Evolutionary conservation across 2,888 invertebrate species (phyloP), one percentile per base, ranked within the genome.

Genomic region (Spialia ferax): DNA sequence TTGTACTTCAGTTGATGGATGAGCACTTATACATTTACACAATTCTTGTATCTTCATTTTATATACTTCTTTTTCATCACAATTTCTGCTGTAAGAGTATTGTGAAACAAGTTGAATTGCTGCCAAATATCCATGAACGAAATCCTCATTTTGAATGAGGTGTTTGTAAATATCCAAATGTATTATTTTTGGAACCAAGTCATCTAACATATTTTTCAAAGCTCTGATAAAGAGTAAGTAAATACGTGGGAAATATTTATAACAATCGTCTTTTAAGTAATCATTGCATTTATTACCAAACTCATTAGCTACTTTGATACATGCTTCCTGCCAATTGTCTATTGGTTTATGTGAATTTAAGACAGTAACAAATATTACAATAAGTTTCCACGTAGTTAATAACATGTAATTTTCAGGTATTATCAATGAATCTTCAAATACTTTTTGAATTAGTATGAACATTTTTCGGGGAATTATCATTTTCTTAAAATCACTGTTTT

Each of bases 1-100:
- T 73, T 78, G 82, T 18, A 86, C 76, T 77, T 89, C 89, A n/a
- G 80, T 74, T 11, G 86, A 85, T 5, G 86, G 78, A 63, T 87
- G 79, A 22, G 72, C 68, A 35, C 68, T 45, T 32, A 85, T 73
- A 18, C 68, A 72, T 38, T 73, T 65, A 22, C 70, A 71, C 23
- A 84, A 65, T 52, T 71, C 65, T 45, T 71, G 54, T 57, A 68
- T n/a, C 65, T 50, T 23, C 1, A 71, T 52, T 52, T 56, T 23
- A 13, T 71, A 55, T 22, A 69, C 48, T 32, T 71, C 54, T 3
- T 72, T 64, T 15, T 29, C 8, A 29, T 32, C 11, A 4, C 7
- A 0, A 23, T 64, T n/a, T 52, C 72, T 70, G 65, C 15, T 65
- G 69, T 69, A 20, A 20, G 29, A 23, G 26, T 48, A 20, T 32